These are phyloP conservation scores for Phycodurus eques DNA, from an alignment of 2,113 vertebrate species.

Conservation along the genomic window DNA sequence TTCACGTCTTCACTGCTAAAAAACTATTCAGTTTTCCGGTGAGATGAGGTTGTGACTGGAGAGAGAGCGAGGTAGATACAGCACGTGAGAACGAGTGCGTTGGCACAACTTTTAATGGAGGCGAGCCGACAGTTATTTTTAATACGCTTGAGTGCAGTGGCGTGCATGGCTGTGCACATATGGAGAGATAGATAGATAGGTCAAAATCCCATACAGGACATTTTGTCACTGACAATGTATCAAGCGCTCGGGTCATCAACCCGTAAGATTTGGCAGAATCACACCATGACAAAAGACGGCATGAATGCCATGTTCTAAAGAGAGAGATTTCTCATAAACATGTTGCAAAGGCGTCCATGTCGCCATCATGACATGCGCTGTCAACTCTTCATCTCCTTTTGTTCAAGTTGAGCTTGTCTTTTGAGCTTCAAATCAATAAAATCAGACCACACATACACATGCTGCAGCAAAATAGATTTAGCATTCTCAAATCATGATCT, in stretches of 20 bases:
- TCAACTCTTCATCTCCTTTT: conserved; percentile 9
- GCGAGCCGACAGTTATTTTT: conserved; percentile 52
- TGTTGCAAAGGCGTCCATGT: conserved; percentile 8
- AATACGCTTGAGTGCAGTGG: conserved; percentile 58
- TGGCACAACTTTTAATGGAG: conserved; percentile 38
- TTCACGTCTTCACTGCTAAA: background rate
- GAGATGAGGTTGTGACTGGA: conserved; percentile 10
- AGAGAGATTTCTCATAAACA: background rate
- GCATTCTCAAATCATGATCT: no score
- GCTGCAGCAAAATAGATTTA: no score
- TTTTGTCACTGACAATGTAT: conserved; percentile 32
- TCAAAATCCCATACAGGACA: conserved; percentile 52
- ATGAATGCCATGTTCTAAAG: background rate
- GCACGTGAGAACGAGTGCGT: conserved; percentile 6
- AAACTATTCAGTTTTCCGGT: conserved; percentile 5
- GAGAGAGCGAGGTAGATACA: conserved; percentile 6
- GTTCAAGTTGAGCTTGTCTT: conserved; percentile 1
- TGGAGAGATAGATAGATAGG: conserved; percentile 37
- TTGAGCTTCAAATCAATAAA: background rate
- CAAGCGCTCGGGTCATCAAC: conserved; percentile 33
- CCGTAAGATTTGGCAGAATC: conserved; percentile 24
- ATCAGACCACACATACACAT: no score
- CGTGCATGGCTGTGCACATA: conserved; percentile 23
- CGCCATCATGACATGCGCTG: background rate
- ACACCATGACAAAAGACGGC: conserved; percentile 10